Percentiles rank a stretch among this genome's conserved stretches.
Evolutionary conservation across 2,888 invertebrate species (phyloP).

Genomic region (Dryococelus australis): DNA sequence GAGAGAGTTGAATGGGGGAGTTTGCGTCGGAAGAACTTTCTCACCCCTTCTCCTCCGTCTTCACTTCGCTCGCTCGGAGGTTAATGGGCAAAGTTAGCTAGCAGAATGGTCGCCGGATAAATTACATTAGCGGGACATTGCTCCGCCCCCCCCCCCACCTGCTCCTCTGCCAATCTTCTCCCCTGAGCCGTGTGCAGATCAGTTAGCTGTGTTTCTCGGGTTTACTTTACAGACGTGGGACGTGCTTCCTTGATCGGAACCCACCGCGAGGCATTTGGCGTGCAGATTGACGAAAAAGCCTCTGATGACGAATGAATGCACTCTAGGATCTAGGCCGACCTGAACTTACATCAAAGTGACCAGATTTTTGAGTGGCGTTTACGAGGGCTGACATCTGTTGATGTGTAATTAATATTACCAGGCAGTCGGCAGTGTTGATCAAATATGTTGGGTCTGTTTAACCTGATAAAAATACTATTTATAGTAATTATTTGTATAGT

Average conservation of each 20-base stretch:
- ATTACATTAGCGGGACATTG: background rate
- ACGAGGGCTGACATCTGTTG: too few species aligned
- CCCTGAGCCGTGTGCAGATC: background rate
- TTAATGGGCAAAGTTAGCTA: conserved; percentile 6
- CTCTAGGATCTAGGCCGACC: too few species aligned
- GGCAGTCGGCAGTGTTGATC: too few species aligned
- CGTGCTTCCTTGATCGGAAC: background rate
- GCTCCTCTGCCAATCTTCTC: background rate
- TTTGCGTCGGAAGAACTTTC: background rate
- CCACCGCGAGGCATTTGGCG: background rate
- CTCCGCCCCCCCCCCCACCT: background rate
- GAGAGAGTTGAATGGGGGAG: too few species aligned
- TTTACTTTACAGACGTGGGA: background rate
- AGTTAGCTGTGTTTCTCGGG: background rate
- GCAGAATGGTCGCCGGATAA: conserved; percentile 11
- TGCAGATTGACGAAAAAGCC: too few species aligned
- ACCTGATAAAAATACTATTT: too few species aligned
- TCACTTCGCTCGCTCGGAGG: background rate
- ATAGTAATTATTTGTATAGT: too few species aligned
- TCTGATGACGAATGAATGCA: too few species aligned
- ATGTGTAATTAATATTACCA: too few species aligned
- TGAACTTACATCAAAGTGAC: too few species aligned
- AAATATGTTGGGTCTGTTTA: too few species aligned
- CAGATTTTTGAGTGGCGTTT: too few species aligned
- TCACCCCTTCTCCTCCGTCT: background rate